Evolutionary conservation across 2,797 vertebrate genomes (phyloP), one percentile per base, ranked within the genome.

Genomic region (Platyrinchus mystaceus): DNA sequence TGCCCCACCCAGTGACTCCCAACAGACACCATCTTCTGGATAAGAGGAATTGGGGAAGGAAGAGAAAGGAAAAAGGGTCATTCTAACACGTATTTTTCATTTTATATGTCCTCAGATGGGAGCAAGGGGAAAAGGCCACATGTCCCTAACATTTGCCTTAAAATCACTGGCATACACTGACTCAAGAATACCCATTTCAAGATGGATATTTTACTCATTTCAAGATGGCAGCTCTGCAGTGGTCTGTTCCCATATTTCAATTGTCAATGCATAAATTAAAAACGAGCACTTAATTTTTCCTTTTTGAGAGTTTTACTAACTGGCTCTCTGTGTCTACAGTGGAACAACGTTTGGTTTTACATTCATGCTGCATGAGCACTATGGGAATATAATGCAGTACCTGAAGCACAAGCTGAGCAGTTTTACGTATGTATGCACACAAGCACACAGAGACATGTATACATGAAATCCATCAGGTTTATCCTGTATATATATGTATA

Each of bases 361-460:
- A 24, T 49, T 46, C 89, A 73, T 37, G 75, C 73, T 93, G 87
- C 89, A 94, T 87, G 89, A 91, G 70, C 87, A 91, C 89, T 87
- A 74, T 82, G 89, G 91, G 90, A 93, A 94, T 84, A 93, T 87
- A 96, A 94, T 90, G 68, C 77, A 91, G 74, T 87, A 92, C 47
- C 30, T 60, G 32, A 84, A 73, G 74, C 41, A 75, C 39, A 86
- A 19, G 62, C 70, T 59, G 55, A 69, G 66, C 59, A 79, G 36
- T 74, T 86, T 37, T 22, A 90, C 14, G 22, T 53, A 41, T 19
- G 9, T 77, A 68, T 8, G 13, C 36, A 87, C 49, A 67, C 12
- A 52, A 36, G 44, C 18, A 77, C 30, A 75, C 2, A 74, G 1
- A 70, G 20, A 85, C 12, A 47, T 2, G 23, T 28, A 56, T 13